Base-by-base conservation (phyloP, 1,140 invertebrate species). In the Venturia canescens region DNA sequence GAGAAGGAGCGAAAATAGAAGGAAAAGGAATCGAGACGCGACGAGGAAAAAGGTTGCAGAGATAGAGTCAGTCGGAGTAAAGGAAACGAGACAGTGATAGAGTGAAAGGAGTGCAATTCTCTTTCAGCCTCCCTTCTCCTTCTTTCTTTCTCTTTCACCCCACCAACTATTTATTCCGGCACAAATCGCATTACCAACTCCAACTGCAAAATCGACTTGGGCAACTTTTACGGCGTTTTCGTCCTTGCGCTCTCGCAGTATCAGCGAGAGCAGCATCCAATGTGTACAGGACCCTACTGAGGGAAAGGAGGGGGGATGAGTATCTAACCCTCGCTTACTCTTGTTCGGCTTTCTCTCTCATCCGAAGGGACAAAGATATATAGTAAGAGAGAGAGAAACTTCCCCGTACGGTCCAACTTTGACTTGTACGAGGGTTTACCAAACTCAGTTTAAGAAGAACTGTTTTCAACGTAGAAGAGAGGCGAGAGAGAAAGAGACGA, bases 161-260 rank as follows among this genome's bases (percentile, higher is more conserved):
- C 84, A 78, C 82, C 83, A 89, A 90, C 90, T 91, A 91, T 91
- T 90, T 91, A 91, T 91, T 91, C 89, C 88, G 87, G 88, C 89
- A 89, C 90, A 91, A 91, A 90, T 91, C 89, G 90, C 89, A 91
- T 91, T 91, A 91, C 89, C 89, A 91, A 91, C 90, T 91, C 88
- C 86, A 90, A 89, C 89, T 91, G 89, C 90, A 91, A 91, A 91
- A 91, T 91, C 91, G 90, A 91, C 90, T 91, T 90, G 85, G 85
- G 87, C 87, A 91, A 91, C 89, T 91, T 91, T 91, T 90, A 91
- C 89, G 89, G 87, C 87, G 88, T 88, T 87, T 87, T 84, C 84
- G 80, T 81, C 87, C 85, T 88, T 88, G 83, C 84, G 83, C 78
- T 70, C 79, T 44, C 83, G 31, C 38, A 53, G 48, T 27, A 26